These are phyloP conservation scores for Hemichromis elongatus DNA, from an alignment of 2,113 vertebrate species.

Conservation along the genomic window DNA sequence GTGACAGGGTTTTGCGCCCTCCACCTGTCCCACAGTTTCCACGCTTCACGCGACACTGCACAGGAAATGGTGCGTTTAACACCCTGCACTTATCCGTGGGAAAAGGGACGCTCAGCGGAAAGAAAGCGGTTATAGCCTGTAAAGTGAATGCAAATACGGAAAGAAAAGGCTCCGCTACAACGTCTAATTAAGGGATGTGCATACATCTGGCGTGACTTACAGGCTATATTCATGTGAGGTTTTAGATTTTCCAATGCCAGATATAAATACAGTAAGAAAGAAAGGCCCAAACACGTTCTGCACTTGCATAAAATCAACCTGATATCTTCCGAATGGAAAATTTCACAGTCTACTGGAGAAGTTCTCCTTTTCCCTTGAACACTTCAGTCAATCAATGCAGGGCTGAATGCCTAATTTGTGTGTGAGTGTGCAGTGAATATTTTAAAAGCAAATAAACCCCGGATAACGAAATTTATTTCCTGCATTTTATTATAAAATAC, in stretches of 20 bases:
- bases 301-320: neutral
- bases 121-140: neutral
- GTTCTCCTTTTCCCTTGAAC: neutral
- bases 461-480: neutral
- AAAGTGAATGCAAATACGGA: neutral
- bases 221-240: neutral
- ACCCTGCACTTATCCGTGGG: neutral
- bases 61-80: constrained; percentile 24
- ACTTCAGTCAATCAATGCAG: neutral
- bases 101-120: neutral
- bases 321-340: neutral
- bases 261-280: neutral
- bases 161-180: neutral
- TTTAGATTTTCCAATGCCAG: neutral
- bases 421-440: neutral
- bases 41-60: neutral
- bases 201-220: neutral
- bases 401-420: neutral
- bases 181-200: neutral
- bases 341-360: neutral
- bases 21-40: constrained; percentile 17
- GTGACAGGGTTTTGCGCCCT: constrained; percentile 1
- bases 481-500: constrained; percentile 51
- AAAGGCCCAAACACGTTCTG: neutral
- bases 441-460: neutral